Conservation (phyloP, 2,797 vertebrate genomes). For the Balearica regulorum region DNA sequence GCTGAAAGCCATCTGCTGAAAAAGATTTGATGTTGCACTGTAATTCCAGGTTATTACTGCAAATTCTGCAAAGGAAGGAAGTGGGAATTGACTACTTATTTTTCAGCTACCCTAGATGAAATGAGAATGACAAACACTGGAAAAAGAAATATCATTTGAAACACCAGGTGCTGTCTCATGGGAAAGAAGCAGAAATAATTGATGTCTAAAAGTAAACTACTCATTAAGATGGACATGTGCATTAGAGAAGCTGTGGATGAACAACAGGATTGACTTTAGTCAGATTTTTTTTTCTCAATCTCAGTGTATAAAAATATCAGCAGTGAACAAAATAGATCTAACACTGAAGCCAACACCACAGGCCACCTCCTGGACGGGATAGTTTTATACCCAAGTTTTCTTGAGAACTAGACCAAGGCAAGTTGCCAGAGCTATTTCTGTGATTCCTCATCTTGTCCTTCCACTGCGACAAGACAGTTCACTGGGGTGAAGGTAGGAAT, state of each 20-base stretch:
- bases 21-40: slow-evolving; percentile 10
- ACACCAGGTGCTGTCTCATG: neutral
- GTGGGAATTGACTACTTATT: slow-evolving; percentile 1
- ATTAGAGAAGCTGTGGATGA: neutral
- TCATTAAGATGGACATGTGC: neutral
- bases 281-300: neutral
- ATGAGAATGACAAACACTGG: slow-evolving; percentile 5
- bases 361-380: neutral
- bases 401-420: neutral
- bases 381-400: neutral
- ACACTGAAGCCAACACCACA: neutral
- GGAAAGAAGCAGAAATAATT: slow-evolving; percentile 25
- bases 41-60: slow-evolving; percentile 42
- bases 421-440: neutral
- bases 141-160: slow-evolving; percentile 21
- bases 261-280: neutral
- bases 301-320: neutral
- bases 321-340: neutral
- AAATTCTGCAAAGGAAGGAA: slow-evolving; percentile 30
- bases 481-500: neutral
- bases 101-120: slow-evolving; percentile 20
- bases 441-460: neutral
- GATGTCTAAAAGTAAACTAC: neutral
- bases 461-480: neutral
- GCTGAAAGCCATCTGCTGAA: slow-evolving; percentile 25